Evolutionary conservation across 2,797 vertebrate species (phyloP), one percentile per base, ranked within the genome.

Genomic region (Scolopax bukidnonensis): DNA sequence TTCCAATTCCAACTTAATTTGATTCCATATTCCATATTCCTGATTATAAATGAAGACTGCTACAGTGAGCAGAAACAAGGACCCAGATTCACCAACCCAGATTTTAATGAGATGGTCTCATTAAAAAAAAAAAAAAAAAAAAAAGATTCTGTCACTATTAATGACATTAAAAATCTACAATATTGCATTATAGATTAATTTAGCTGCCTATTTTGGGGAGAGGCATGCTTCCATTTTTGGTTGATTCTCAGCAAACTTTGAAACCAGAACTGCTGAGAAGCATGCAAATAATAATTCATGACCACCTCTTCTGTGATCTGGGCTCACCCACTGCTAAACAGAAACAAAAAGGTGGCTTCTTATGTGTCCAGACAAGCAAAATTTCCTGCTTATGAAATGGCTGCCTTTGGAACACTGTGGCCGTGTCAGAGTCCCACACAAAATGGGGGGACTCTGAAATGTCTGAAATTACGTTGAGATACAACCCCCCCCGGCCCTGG

Each of bases 401-500:
- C 15, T 56, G 48, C 48, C 21, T 68, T 77, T 69, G 59, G 57
- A 74, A 64, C 0, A 0, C 19, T 27, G 60, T 56, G 32, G 23
- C n/a, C 0, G 0, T 8, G 14, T 33, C 19, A 60, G 15, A 27
- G 30, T 18, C 23, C 28, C 59, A 60, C 6, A 36, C 16, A 40
- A 69, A 77, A 65, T 4, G 9, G 1, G 36, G 36, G 36, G 36
- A 36, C 36, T 36, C 36, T 36, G 36, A 36, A 36, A 36, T 36
- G 36, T 36, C 36, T 36, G 8, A 36, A 36, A 2, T 47, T 51
- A 63, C 7, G 18, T 8, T 16, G 18, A 83, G 71, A 76, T 51
- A 17, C 48, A 89, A 56, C 10, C 28, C 5, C 8, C 8, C 2
- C 1, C 2, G 17, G 47, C 32, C 19, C n/a, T 0, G 0, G 25